A percentile compares a stretch with the other conserved stretches of the same genome.
phyloP scores from a whole-genome alignment of 1,140 invertebrate species.

The Cydia strobilella region DNA sequence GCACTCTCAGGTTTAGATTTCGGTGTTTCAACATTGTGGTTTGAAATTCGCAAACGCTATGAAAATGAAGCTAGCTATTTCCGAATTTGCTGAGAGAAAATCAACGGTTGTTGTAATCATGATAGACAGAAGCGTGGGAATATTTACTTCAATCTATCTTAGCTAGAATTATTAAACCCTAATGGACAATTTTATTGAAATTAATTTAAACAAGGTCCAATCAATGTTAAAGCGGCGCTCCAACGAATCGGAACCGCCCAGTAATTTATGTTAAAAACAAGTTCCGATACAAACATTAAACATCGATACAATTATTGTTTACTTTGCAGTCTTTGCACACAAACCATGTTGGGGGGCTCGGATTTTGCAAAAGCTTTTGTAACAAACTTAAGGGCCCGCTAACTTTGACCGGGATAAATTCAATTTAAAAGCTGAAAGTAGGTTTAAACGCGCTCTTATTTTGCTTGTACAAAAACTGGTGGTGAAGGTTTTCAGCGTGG shows the following conservation, averaged over 20 bases:
- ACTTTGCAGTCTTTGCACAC: conserved; percentile 11
- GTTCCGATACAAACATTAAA: not conserved
- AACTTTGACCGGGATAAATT: conserved; percentile 18
- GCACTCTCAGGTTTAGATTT: no score
- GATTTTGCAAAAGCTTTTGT: conserved; percentile 25
- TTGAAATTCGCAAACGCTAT: no score
- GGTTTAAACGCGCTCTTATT: conserved; percentile 18
- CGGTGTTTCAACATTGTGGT: no score
- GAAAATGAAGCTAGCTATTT: no score
- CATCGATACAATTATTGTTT: conserved; percentile 22
- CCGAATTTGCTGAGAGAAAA: no score
- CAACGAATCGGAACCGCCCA: not conserved
- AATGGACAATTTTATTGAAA: no score
- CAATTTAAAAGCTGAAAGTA: conserved; percentile 23
- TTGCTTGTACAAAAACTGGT: not conserved
- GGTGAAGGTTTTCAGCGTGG: not conserved
- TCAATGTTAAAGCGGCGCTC: not conserved
- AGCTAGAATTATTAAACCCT: no score
- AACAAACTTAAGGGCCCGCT: conserved; percentile 28
- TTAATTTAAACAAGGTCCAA: not conserved
- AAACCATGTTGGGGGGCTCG: conserved; percentile 9
- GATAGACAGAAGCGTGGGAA: no score
- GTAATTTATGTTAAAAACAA: conserved; percentile 23
- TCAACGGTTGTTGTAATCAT: no score
- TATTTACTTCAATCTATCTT: no score